Base-by-base conservation (phyloP, 1,140 invertebrate species). In the Drosophila elegans region DNA sequence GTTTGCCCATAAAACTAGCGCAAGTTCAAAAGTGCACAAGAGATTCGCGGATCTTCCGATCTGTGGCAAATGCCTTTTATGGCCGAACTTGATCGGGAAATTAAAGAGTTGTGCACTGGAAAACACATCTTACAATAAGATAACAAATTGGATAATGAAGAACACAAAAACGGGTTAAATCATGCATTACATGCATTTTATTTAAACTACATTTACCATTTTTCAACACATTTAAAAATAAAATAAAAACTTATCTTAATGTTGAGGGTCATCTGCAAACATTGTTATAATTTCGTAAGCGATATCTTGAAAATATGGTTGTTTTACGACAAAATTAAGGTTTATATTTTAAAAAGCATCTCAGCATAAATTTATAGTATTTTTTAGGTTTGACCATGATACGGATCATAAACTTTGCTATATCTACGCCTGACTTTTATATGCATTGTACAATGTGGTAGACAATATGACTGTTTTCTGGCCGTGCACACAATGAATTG, bases 21-120 rank as follows among this genome's bases (percentile, higher is more conserved):
- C 60, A 66, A 76, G 74, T 76, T 67, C 61, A 76, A 76, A 60
- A 76, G 54, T 75, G 21, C 57, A 12, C 12, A 49, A 32, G 9
- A 21, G 51, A 67, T 67, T 39, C 7, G 3, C 54, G 6, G n/a
- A 66, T 32, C 57, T 62, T 2, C 54, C 6, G n/a, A 66, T 32
- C 57, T 62, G 56, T 61, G 63, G 44, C 62, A 48, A 36, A 68
- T 16, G 27, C 49, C 63, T 46, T 69, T 69, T 68, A 55, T 69
- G 63, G 63, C 11, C 21, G 1, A 64, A 64, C 59, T 44, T 44
- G 59, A 67, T 49, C 39, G 29, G 34, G 53, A 21, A 59, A 16
- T 32, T 12, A 13, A 5, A 25, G 13, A 21, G 27, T 6, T 6
- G 12, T 61, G n/a, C 59, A 61, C 59, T 61, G 59, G 6, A 13